phyloP scores from a whole-genome alignment of 2,888 invertebrate species.

The Hirtodrosophila confusa region DNA sequence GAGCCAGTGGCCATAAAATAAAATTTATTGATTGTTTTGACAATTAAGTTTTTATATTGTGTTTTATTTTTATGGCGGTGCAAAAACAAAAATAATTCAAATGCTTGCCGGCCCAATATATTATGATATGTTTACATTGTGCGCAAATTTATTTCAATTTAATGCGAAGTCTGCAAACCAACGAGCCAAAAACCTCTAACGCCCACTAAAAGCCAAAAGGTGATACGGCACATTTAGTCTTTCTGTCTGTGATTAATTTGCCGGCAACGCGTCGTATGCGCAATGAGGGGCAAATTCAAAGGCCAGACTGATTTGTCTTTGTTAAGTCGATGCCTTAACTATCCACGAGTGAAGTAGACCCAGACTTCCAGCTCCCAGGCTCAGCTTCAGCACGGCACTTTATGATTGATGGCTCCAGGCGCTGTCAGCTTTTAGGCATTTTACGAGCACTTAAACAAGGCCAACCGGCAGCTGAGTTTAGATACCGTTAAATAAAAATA shows the following conservation, averaged over 20 bases:
- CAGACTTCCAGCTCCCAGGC: too few relatives aligned
- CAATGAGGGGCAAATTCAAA: slow-evolving; percentile 42
- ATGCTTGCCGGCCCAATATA: background rate
- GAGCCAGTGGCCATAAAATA: slow-evolving; percentile 59
- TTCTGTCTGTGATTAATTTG: slow-evolving; percentile 64
- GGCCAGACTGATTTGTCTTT: slow-evolving; percentile 63
- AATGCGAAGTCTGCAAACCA: slow-evolving; percentile 4
- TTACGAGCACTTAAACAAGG: slow-evolving; percentile 59
- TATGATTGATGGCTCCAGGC: slow-evolving; percentile 67
- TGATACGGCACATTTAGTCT: slow-evolving; percentile 37
- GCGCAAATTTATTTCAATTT: slow-evolving; percentile 30
- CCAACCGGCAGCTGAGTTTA: slow-evolving; percentile 47
- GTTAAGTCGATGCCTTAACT: slow-evolving; percentile 44
- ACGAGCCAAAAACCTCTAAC: background rate
- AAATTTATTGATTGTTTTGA: slow-evolving; percentile 75
- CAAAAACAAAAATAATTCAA: slow-evolving; percentile 17
- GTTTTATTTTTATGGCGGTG: slow-evolving; percentile 52
- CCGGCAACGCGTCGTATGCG: slow-evolving; percentile 58
- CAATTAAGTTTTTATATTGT: slow-evolving; percentile 65
- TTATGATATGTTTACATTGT: slow-evolving; percentile 28
- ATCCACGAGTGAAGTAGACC: background rate
- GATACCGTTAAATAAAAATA: slow-evolving; percentile 66
- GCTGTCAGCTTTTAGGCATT: slow-evolving; percentile 63
- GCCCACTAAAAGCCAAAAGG: slow-evolving; percentile 41
- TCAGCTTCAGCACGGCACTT: slow-evolving; percentile 9